Evolutionary conservation across 2,797 vertebrate genomes (phyloP).

Genomic region (Scomberomorus guttatus): DNA sequence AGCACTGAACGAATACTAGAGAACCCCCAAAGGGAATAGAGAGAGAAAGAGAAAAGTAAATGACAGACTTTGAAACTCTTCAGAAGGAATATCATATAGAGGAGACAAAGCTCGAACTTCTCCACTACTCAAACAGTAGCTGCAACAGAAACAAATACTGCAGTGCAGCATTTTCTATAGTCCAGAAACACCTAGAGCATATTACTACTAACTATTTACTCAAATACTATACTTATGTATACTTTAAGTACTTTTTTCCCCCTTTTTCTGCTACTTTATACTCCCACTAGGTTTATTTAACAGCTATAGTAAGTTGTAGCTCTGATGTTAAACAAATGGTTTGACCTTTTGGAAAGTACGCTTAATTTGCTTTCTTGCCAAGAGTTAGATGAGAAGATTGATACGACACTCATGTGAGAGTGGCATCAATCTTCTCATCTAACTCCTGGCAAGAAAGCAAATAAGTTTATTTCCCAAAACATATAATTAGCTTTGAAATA

Average conservation of each 20-base stretch:
- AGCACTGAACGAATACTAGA: background rate
- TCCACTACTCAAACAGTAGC: background rate
- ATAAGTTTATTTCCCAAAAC: too few species aligned
- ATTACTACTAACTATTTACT: background rate
- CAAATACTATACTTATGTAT: too few species aligned
- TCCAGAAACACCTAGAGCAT: background rate
- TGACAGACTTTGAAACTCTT: constrained; percentile 10
- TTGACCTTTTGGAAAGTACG: too few species aligned
- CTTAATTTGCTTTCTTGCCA: too few species aligned
- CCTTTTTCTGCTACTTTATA: background rate
- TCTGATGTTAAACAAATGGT: too few species aligned
- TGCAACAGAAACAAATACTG: background rate
- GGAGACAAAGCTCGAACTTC: background rate
- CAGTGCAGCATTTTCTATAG: background rate
- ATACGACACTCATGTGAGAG: too few species aligned
- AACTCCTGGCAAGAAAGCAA: too few species aligned
- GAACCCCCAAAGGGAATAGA: background rate
- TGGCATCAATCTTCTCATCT: too few species aligned
- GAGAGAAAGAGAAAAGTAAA: background rate
- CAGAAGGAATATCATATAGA: background rate
- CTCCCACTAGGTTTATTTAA: background rate
- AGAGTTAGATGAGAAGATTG: too few species aligned
- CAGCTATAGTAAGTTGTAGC: background rate
- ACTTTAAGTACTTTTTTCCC: background rate
- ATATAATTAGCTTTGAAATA: too few species aligned